These are phyloP conservation scores for Pomatorhinus ruficollis DNA, from an alignment of 2,113 vertebrate genomes.

Conservation along the genomic window DNA sequence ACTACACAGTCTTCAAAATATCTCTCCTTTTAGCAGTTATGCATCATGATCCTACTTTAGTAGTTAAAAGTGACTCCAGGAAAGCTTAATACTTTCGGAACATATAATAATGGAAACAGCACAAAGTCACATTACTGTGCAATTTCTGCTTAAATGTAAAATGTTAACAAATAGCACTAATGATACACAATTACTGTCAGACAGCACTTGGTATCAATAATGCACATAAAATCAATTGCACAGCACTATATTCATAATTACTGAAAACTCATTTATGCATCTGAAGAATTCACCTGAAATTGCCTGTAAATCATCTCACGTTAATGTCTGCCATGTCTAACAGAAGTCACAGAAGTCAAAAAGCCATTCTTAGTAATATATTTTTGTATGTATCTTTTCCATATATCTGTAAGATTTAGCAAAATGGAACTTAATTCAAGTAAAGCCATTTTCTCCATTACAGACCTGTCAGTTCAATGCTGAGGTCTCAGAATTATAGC, in stretches of 20 bases:
- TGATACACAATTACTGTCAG: neutral
- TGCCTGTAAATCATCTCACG: neutral
- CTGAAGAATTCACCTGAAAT: constrained; percentile 1
- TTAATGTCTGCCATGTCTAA: neutral
- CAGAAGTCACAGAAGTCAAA: neutral
- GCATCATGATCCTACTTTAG: neutral
- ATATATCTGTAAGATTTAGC: neutral
- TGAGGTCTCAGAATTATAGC: neutral
- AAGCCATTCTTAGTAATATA: neutral
- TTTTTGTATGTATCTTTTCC: neutral
- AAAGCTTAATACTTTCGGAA: neutral
- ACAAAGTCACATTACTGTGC: neutral
- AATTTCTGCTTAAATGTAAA: neutral
- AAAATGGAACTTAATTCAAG: neutral
- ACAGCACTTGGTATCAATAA: neutral
- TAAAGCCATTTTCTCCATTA: neutral
- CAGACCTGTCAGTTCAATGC: neutral
- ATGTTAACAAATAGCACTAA: neutral
- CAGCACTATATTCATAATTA: neutral
- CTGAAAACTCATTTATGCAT: neutral
- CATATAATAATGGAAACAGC: neutral
- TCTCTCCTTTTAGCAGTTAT: neutral
- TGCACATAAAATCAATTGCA: neutral
- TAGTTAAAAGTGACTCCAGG: neutral
- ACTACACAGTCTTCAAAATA: neutral